Conservation (phyloP, 2,113 vertebrate genomes). For the Lichenostomus cassidix region DNA sequence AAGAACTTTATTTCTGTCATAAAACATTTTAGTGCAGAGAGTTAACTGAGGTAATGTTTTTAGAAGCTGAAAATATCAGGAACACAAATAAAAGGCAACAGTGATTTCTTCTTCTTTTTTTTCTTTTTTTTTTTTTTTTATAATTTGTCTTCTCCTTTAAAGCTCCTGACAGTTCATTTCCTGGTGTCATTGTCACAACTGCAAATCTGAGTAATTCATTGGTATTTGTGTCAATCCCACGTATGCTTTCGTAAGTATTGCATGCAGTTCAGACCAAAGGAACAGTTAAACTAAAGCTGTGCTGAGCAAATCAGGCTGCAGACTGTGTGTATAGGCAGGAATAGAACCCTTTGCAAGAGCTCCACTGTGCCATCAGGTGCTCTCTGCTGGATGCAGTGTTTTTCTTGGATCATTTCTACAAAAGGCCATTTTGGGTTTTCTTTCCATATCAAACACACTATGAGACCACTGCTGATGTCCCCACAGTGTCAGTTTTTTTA, state of each 20-base stretch:
- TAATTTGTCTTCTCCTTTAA: neutral
- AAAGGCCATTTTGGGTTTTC: neutral
- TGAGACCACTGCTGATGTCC: neutral
- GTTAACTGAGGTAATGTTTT: neutral
- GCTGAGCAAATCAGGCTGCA: neutral
- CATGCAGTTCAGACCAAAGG: neutral
- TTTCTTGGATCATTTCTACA: neutral
- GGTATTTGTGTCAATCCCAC: neutral
- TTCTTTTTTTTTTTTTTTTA: too few species aligned
- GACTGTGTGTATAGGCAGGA: neutral
- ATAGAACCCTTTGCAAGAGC: neutral
- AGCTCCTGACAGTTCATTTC: neutral
- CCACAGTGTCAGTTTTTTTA: neutral
- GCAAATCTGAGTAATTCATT: neutral
- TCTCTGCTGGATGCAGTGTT: neutral
- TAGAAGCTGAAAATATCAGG: neutral
- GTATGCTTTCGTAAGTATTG: neutral
- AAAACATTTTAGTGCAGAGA: neutral
- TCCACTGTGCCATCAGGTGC: neutral
- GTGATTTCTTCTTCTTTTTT: neutral
- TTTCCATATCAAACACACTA: neutral
- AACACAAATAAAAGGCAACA: neutral
- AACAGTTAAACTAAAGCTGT: neutral
- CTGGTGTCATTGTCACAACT: neutral
- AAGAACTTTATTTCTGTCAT: neutral